Evolutionary conservation across 2,888 invertebrate species (phyloP), one percentile per base, ranked within the genome.

Genomic region (Oscheius myriophilus): DNA sequence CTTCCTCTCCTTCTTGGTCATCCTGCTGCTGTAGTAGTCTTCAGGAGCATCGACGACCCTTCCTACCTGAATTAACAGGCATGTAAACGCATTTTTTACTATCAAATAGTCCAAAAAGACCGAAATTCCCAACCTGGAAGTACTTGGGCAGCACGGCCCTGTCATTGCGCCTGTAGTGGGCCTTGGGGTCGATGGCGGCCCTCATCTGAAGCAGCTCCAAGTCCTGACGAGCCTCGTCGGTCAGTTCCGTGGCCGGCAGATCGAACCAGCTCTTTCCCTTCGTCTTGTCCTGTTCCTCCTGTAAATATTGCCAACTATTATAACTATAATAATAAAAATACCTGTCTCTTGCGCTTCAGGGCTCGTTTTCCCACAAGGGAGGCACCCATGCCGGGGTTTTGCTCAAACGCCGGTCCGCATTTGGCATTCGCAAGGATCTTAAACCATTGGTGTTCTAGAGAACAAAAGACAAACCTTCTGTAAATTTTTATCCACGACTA

Each of bases 171-270:
- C 96, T 96, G 89, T 96, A 97, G 88, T 96, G 96, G 78, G 92
- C 92, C 87, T 95, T 95, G 0, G 95, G 93, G 89, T 97, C 92
- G 39, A 84, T 39, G 0, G 91, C 93, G 0, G 93, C 92, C 82
- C 97, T 91, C 95, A 97, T 95, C 88, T 93, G 92, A 1, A 98
- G 89, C 14, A 96, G 89, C 88, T 93, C 91, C 14, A 98, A 89
- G 87, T 97, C 96, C 85, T 68, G 41, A 33, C 71, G 71, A 21
- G 92, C 88, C 87, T 96, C 95, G 39, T 93, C 92, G 0, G 94
- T 95, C 80, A 96, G 87, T 87, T 96, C 95, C 18, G 88, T 86
- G 0, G 93, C 93, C 14, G 92, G 92, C 89, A 97, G 89, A 87
- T 94, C 91, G 87, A 91, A 96, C 97, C 97, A 98, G 18, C 91